A percentile compares a stretch with the other conserved stretches of the same genome.
These are phyloP conservation scores for Hydractinia echinata DNA, from an alignment of 30 jellyfish, hydroid and myxozoan genomes.

Conservation along the genomic window DNA sequence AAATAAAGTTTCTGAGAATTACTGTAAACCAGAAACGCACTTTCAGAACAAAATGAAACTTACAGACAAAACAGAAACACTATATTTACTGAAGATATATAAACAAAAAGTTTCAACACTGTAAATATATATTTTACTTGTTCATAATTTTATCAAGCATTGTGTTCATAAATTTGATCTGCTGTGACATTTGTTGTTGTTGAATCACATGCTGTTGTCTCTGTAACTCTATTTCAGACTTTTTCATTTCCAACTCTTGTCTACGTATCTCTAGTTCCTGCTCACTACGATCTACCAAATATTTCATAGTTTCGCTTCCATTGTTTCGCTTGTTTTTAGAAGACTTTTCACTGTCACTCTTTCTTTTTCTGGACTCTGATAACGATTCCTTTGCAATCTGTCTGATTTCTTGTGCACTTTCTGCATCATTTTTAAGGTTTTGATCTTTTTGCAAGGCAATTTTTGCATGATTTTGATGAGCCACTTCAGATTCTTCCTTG, in stretches of 20 bases:
- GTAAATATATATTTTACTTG: not conserved
- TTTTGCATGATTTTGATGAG: not conserved
- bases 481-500: conserved; percentile 4
- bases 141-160: not conserved
- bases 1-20: too few species aligned
- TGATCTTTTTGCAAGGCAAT: conserved; percentile 1
- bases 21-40: too few species aligned
- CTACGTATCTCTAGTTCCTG: conserved; percentile 22
- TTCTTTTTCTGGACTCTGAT: conserved; percentile 17
- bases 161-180: too few species aligned
- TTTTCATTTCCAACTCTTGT: conserved; percentile 21
- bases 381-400: conserved; percentile 15
- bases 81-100: too few species aligned
- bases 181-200: conserved; percentile 4
- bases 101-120: too few species aligned
- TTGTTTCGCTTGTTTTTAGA: not conserved
- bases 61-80: too few species aligned
- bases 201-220: not conserved
- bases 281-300: conserved; percentile 24
- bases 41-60: too few species aligned
- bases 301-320: conserved; percentile 32
- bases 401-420: conserved; percentile 34
- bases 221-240: conserved; percentile 17
- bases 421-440: conserved; percentile 11
- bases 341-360: not conserved